These are phyloP conservation scores for Verasper variegatus DNA, from an alignment of 2,113 vertebrate species.

Conservation along the genomic window DNA sequence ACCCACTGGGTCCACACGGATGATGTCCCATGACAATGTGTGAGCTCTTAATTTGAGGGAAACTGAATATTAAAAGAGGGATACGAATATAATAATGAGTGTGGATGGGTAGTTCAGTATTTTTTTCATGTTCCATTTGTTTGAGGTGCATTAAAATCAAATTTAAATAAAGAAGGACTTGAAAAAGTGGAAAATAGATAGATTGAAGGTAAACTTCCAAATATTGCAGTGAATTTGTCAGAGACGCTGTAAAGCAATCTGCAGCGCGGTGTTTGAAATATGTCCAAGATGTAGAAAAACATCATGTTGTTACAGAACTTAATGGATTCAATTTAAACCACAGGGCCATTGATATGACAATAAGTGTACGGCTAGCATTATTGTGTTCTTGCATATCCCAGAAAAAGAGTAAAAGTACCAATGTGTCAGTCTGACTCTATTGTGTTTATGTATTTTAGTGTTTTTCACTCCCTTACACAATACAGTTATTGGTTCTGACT, in stretches of 20 bases:
- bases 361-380: too few species aligned
- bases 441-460: too few species aligned
- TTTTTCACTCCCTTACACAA: too few species aligned
- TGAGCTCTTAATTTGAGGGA: slow-evolving; percentile 55
- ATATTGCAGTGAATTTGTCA: slow-evolving; percentile 11
- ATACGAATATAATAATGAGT: slow-evolving; percentile 69
- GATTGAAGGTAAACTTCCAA: slow-evolving; percentile 1
- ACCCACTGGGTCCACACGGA: slow-evolving; percentile 59
- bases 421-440: too few species aligned
- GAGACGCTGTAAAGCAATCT: not conserved
- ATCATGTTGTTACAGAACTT: too few species aligned
- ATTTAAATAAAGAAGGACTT: slow-evolving; percentile 16
- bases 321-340: too few species aligned
- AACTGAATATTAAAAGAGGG: slow-evolving; percentile 26
- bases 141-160: slow-evolving; percentile 66
- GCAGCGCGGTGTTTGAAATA: too few species aligned
- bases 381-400: too few species aligned
- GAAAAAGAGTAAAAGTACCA: too few species aligned
- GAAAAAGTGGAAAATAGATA: not conserved
- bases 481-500: too few species aligned
- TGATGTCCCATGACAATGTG: slow-evolving; percentile 50
- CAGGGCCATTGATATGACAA: too few species aligned
- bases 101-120: slow-evolving; percentile 56
- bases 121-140: slow-evolving; percentile 53
- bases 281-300: too few species aligned